Evolutionary conservation across 2,113 vertebrate species (phyloP), one percentile per base, ranked within the genome.

Genomic region (Calypte anna): DNA sequence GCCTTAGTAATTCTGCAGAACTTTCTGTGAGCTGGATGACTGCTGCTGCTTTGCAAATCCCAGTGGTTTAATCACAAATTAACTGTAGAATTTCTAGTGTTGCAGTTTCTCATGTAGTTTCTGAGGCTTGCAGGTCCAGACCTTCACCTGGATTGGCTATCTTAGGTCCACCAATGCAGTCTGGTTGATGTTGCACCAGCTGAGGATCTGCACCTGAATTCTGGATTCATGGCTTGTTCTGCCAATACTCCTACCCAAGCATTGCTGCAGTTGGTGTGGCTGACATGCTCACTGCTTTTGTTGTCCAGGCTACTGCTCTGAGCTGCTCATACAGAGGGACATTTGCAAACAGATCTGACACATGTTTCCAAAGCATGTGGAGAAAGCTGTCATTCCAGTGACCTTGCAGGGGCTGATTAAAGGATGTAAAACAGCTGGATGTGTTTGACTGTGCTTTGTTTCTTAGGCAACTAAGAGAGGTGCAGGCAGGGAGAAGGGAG

Each of bases 371-470:
- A 83, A 68, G 58, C 30, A 84, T 59, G 40, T 38, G 64, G 74
- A 77, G 68, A 87, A 87, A 77, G n/a, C 64, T 94, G 92, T 95
- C 54, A 55, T 70, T 86, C 82, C 0, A 0, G 43, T 90, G 82
- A 77, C 82, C 86, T 87, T 68, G 78, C 68, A 68, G 21, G 36
- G 50, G 18, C 63, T 68, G 78, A 80, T 87, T 58, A 80, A 67
- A 92, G 78, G 68, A 90, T 81, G 36, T 87, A 50, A 76, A 94
- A 40, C 82, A 94, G 66, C 86, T 90, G 89, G 63, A 83, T 62
- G 73, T 87, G 63, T 87, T 83, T 84, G 68, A 77, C 55, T 59
- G 3, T 27, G 58, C 58, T 80, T 82, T 83, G 74, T 90, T 74
- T 84, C 89, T 87, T 72, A 84, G 86, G 78, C 82, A 92, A 84